Conservation (phyloP, 2,888 invertebrate genomes). For the Nephrocerus scutellatus region DNA sequence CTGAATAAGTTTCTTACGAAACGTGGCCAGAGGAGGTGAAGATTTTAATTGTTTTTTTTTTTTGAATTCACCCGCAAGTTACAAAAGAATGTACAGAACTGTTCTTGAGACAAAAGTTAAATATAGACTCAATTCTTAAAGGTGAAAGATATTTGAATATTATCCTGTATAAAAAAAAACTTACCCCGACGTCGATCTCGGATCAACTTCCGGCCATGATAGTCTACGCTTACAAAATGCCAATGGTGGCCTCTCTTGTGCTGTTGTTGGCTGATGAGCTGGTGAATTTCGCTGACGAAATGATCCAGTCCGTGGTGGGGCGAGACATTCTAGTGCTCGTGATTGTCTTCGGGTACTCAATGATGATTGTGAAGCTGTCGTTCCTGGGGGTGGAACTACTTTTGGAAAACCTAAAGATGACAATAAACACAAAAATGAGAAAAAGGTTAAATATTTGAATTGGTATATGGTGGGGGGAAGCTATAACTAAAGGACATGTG, state of each 20-base stretch:
- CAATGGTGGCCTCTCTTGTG: conserved; percentile 61
- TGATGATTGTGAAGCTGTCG: conserved; percentile 39
- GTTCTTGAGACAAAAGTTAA: too few relatives aligned
- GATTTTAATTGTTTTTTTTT: too few relatives aligned
- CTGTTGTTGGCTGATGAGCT: conserved; percentile 46
- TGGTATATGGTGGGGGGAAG: too few relatives aligned
- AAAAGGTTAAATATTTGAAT: too few relatives aligned
- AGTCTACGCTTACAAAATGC: conserved; percentile 70
- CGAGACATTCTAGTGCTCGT: conserved; percentile 62
- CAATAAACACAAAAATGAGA: not conserved
- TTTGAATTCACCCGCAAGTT: too few relatives aligned
- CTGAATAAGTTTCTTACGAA: too few relatives aligned
- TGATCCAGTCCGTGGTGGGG: conserved; percentile 54
- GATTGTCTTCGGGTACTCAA: conserved; percentile 45
- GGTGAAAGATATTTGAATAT: too few relatives aligned
- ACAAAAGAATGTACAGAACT: too few relatives aligned
- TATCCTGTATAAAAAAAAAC: too few relatives aligned
- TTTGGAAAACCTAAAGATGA: conserved; percentile 58
- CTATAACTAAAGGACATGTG: too few relatives aligned
- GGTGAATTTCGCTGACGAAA: conserved; percentile 50
- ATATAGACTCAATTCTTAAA: too few relatives aligned
- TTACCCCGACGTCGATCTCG: conserved; percentile 76
- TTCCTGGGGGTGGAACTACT: conserved; percentile 64
- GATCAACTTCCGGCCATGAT: conserved; percentile 82
- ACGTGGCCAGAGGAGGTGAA: too few relatives aligned